phyloP scores from a whole-genome alignment of 2,888 invertebrate genomes.

The Tinea semifulvella region DNA sequence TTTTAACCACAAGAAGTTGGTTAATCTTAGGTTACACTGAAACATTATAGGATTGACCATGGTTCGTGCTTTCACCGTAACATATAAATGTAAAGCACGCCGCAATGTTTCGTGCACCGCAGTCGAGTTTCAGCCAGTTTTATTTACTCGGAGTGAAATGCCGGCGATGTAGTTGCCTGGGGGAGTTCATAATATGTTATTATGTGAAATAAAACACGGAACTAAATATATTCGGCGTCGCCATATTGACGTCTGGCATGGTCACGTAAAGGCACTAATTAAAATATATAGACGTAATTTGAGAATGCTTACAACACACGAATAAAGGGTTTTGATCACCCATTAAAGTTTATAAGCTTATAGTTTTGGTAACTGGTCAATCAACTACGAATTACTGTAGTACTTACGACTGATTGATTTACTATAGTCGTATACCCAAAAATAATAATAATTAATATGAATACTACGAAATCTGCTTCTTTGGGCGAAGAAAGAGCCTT shows the following conservation, averaged over 20 bases:
- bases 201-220: conserved; percentile 54
- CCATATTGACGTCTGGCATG: conserved; percentile 48
- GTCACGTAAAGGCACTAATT: conserved; percentile 45
- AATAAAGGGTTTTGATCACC: background rate
- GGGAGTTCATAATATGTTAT: conserved; percentile 51
- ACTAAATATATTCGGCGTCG: conserved; percentile 18
- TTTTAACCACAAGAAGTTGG: too few relatives aligned
- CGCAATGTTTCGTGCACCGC: conserved; percentile 9
- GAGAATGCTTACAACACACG: conserved; percentile 27
- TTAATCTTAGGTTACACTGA: too few relatives aligned
- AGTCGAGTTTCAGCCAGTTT: conserved; percentile 27
- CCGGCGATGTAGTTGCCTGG: conserved; percentile 27
- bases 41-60: background rate
- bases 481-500: too few relatives aligned
- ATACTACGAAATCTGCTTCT: too few relatives aligned
- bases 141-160: conserved; percentile 51
- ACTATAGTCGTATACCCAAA: too few relatives aligned
- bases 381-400: too few relatives aligned
- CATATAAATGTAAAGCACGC: conserved; percentile 7
- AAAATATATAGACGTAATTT: conserved; percentile 55
- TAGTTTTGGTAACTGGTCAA: background rate
- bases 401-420: too few relatives aligned
- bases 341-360: conserved; percentile 5
- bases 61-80: background rate
- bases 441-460: too few relatives aligned